phyloP scores from a whole-genome alignment of 2,888 invertebrate species.

The Podotricha telesiphe region DNA sequence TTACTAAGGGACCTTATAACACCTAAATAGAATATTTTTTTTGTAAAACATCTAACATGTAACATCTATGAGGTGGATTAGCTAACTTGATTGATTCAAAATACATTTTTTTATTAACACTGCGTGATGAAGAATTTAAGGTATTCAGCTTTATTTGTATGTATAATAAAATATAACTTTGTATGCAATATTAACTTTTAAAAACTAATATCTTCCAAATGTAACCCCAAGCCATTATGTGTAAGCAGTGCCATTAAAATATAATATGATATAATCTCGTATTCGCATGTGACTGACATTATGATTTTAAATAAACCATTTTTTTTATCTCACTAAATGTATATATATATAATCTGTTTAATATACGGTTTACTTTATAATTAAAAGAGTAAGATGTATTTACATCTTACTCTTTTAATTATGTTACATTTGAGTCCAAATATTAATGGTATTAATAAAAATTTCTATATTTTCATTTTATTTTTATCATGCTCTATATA shows the following conservation, averaged over 20 bases:
- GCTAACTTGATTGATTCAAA: background rate
- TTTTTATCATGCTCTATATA: conserved; percentile 2
- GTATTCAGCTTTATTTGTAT: conserved; percentile 16
- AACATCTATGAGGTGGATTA: too few relatives aligned
- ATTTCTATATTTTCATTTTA: conserved; percentile 3
- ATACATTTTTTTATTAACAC: background rate
- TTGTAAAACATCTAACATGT: too few relatives aligned
- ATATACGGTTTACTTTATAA: conserved; percentile 2
- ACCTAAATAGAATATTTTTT: too few relatives aligned
- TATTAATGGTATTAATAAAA: background rate
- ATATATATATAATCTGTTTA: conserved; percentile 2
- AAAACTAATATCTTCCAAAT: conserved; percentile 47
- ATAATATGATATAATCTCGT: conserved; percentile 27
- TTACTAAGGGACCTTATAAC: too few relatives aligned
- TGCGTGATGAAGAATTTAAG: conserved; percentile 1
- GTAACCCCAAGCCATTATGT: conserved; percentile 47
- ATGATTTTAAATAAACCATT: conserved; percentile 16
- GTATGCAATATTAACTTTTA: conserved; percentile 22
- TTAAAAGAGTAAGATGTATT: conserved; percentile 17
- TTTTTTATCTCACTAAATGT: conserved; percentile 15
- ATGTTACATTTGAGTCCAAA: conserved; percentile 2
- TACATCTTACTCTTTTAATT: background rate
- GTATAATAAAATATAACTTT: conserved; percentile 1
- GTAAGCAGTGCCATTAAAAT: conserved; percentile 38
- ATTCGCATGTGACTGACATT: conserved; percentile 31